Evolutionary conservation across 1,140 invertebrate species (phyloP).

Genomic region (Pectinophora gossypiella): DNA sequence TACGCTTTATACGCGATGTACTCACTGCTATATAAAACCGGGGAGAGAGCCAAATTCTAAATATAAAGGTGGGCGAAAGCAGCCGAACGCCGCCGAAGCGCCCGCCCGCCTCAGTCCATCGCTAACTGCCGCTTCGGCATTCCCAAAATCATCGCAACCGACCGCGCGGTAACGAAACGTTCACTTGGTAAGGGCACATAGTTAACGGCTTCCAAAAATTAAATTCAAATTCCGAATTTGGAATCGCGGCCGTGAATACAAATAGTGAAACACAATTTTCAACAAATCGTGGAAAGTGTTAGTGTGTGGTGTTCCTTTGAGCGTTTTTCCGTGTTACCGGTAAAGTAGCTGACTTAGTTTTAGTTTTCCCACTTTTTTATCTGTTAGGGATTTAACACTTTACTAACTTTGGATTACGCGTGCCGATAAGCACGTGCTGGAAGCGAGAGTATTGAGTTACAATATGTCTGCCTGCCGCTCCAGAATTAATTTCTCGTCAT

Average conservation of each 20-base stretch:
- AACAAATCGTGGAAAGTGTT: slow-evolving; percentile 43
- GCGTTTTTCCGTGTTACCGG: slow-evolving; percentile 43
- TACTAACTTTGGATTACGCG: slow-evolving; percentile 18
- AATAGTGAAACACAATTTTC: slow-evolving; percentile 39
- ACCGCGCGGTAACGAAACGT: slow-evolving; percentile 50
- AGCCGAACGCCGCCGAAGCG: slow-evolving; percentile 56
- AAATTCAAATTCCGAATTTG: slow-evolving; percentile 40
- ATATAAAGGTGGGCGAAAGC: slow-evolving; percentile 62
- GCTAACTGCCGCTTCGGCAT: slow-evolving; percentile 60
- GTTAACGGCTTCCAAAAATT: slow-evolving; percentile 42
- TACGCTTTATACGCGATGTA: slow-evolving; percentile 70
- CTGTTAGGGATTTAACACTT: slow-evolving; percentile 20
- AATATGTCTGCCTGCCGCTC: slow-evolving; percentile 53
- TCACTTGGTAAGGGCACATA: slow-evolving; percentile 38
- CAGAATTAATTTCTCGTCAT: slow-evolving; percentile 48
- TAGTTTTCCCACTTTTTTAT: slow-evolving; percentile 24
- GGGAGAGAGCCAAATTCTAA: slow-evolving; percentile 72
- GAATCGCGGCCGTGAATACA: slow-evolving; percentile 39
- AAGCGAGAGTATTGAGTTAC: slow-evolving; percentile 54
- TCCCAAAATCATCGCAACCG: slow-evolving; percentile 51
- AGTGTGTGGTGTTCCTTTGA: slow-evolving; percentile 59
- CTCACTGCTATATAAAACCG: slow-evolving; percentile 74
- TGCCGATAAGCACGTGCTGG: slow-evolving; percentile 21
- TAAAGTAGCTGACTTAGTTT: slow-evolving; percentile 12
- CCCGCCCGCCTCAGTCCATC: slow-evolving; percentile 69